Base-by-base conservation (phyloP, 2,797 vertebrate species). In the Malurus splendens region DNA sequence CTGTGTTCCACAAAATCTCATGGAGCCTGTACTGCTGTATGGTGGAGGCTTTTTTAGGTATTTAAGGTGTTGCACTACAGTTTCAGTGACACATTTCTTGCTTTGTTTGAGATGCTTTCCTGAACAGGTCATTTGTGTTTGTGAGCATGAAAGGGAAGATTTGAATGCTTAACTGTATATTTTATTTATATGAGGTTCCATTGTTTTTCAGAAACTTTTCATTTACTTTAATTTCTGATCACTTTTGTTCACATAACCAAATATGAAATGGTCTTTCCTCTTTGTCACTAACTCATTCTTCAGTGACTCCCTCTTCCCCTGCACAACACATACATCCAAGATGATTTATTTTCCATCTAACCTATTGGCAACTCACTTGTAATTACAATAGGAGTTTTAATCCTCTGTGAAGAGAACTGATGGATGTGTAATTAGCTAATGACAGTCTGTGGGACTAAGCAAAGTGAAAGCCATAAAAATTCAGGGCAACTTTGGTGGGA, bases 371-470 rank as follows among this genome's bases (percentile, higher is more conserved):
- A 33, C 44, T 82, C n/a, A 57, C 36, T 64, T 79, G 39, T 74
- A 90, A 90, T 90, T 90, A 80, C 28, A 71, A 62, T 13, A 87
- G 78, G 74, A 79, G 67, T 95, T 82, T 93, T 79, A 93, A 93
- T 67, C 77, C 36, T 36, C 38, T 76, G 3, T 78, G 50, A 89
- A 60, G 67, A 74, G 62, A 47, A 16, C 56, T 67, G 30, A 52
- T 82, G 60, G 41, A 20, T 70, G 5, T 88, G 18, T 86, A 79
- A 77, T 90, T 79, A 88, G 76, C 52, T 82, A 88, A 91, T 88
- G 78, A 84, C 17, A 39, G 33, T 62, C 56, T 60, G 64, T 67
- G 52, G 74, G 60, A 62, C 67, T 86, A 81, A 78, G 33, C 52
- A 67, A 90, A 94, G 64, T 92, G 81, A 91, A 92, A 93, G 75